Evolutionary conservation across 2,797 vertebrate genomes (phyloP), one percentile per base, ranked within the genome.

Genomic region (Enteromius anoplus): DNA sequence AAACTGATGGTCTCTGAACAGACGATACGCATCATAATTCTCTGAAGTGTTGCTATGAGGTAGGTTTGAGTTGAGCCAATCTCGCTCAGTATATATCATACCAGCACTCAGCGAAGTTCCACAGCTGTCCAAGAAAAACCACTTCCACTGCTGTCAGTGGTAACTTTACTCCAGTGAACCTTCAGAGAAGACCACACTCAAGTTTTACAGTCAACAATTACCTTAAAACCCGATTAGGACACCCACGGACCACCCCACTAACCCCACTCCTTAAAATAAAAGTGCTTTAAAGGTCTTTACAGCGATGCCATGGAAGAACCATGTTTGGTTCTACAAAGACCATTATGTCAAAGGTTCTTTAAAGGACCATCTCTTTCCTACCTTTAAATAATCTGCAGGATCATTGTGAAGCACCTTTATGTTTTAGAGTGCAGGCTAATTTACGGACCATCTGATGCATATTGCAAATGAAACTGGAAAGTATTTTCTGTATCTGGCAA

Each of bases 131-230:
- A 45, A 47, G 12, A 19, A 47, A 71, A 71, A 47, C 2, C 23
- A 29, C 42, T 29, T 29, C 0, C 3, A 15, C 23, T 49, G 45
- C 45, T 49, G 8, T 29, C 4, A 71, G 8, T 4, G 26, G 14
- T 71, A 47, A 26, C 69, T 49, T 49, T 26, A 42, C n/a, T 47
- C 40, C 45, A 3, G 7, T 23, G 40, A 26, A 70, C 40, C 40
- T 26, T 70, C 7, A 49, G 23, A 19, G 14, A 49, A 49, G 69
- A 49, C 69, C 12, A 70, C 42, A 29, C 23, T 70, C 40, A 71
- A 49, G 23, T 71, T 71, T 71, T 71, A 71, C 29, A 71, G 69
- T 26, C 69, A 47, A 29, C 23, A 29, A 71, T 71, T 29, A 71
- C 23, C 42, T 15, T 23, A 3, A 15, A 71, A 15, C 14, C 4